Percentiles rank a stretch among this genome's conserved stretches.
Evolutionary conservation across 2,888 invertebrate species (phyloP).

Genomic region (Cheilosia grossa): DNA sequence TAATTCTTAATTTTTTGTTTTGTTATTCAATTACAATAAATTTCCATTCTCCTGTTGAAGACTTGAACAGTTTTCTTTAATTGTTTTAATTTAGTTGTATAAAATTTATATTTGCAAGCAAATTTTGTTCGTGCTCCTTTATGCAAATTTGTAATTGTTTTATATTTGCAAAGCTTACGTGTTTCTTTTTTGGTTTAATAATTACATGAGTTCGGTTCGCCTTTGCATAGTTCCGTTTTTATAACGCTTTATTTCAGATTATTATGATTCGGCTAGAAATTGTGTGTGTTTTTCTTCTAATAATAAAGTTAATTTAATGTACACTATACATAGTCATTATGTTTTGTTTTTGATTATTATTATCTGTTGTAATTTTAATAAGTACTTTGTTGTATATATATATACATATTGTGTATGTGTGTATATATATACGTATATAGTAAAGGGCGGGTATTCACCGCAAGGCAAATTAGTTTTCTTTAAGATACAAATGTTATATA

Average conservation of each 20-base stretch:
- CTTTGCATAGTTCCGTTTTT: conserved; percentile 2
- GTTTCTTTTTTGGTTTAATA: conserved; percentile 10
- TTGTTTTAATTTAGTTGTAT: conserved; percentile 23
- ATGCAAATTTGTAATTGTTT: conserved; percentile 24
- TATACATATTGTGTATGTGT: conserved; percentile 22
- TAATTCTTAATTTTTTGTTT: not conserved
- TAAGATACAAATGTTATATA: conserved; percentile 51
- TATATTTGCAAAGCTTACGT: conserved; percentile 28
- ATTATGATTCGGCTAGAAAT: conserved; percentile 28
- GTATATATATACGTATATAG: conserved; percentile 63
- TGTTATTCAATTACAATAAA: not conserved
- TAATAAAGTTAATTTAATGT: conserved; percentile 38
- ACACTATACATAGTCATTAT: conserved; percentile 63
- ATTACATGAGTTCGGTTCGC: conserved; percentile 7
- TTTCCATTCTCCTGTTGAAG: not conserved
- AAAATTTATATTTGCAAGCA: conserved; percentile 35
- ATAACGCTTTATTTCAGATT: conserved; percentile 15
- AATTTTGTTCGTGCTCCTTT: conserved; percentile 3
- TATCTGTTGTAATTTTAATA: conserved; percentile 3
- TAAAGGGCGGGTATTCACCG: conserved; percentile 77
- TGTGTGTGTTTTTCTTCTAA: not conserved
- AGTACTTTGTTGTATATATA: conserved; percentile 35
- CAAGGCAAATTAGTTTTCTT: conserved; percentile 77
- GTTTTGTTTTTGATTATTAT: conserved; percentile 24
- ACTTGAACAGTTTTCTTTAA: not conserved